Evolutionary conservation across 2,888 invertebrate genomes (phyloP), one percentile per base, ranked within the genome.

Genomic region (Sarcophaga caerulescens): DNA sequence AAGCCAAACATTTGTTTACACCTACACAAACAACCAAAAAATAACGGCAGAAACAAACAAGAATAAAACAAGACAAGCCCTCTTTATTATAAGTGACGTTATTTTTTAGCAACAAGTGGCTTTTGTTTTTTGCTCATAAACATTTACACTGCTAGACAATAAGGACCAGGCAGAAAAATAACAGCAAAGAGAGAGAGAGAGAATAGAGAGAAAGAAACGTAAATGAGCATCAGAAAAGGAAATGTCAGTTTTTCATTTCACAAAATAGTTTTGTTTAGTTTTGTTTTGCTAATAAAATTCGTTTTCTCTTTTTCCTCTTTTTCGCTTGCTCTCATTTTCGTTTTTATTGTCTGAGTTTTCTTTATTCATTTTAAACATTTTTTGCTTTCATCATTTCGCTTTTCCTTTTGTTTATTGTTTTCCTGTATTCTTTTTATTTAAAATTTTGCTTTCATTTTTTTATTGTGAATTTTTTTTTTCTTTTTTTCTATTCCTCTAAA

Each of bases 31-130:
- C 62, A 19, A 6, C 19, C 63, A 63, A 35, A 63, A 35, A 17
- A 23, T 35, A 52, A 75, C 21, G 59, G 21, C 3, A 66, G 44
- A 70, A 66, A 52, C 21, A 65, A 65, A 35, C 47, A 74, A 60
- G 47, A 47, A 23, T 35, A 73, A 62, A 62, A 73, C 73, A 63
- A 68, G 82, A 68, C 87, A 76, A 82, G 85, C 85, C 85, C 66
- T 66, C 82, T 76, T 76, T 70, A 35, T 8, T 35, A 69, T 21
- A 21, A 52, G 11, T 17, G 19, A 69, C 68, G 80, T 73, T 68
- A 80, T 47, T 76, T 35, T 65, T 17, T 19, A 68, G 84, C 84
- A 84, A 87, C 85, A 81, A 84, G 86, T 81, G 84, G 59, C 21
- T 21, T 3, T 1, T 17, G 25, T 17, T 35, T 35, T 35, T 10